Evolutionary conservation across 2,113 vertebrate genomes (phyloP).

Genomic region (Phycodurus eques): DNA sequence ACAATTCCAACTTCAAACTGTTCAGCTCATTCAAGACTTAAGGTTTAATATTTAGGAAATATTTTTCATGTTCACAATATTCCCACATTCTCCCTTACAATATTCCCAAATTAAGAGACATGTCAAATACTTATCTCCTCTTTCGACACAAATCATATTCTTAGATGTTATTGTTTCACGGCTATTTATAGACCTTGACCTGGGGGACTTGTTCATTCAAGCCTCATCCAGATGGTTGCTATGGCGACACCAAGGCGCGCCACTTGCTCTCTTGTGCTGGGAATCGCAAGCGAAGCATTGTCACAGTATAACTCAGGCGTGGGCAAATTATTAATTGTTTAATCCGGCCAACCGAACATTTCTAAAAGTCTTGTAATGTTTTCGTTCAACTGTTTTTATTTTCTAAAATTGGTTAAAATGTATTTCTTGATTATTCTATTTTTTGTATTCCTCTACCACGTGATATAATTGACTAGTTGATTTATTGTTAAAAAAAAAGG

Average conservation of each 20-base stretch:
- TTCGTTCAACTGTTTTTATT: neutral
- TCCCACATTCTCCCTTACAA: neutral
- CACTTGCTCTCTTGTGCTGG: constrained; percentile 8
- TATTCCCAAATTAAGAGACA: neutral
- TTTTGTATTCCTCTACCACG: neutral
- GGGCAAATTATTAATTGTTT: neutral
- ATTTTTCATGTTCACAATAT: no score
- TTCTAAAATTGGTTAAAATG: neutral
- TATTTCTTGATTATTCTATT: neutral
- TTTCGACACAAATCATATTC: neutral
- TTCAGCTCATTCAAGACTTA: no score
- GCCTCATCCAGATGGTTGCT: constrained; percentile 7
- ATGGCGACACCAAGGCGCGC: constrained; percentile 4
- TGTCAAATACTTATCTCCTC: neutral
- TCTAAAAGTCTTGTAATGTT: no score
- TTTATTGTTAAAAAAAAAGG: neutral
- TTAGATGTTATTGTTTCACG: neutral
- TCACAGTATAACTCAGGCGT: neutral
- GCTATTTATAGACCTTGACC: constrained; percentile 2
- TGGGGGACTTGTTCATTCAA: constrained; percentile 7
- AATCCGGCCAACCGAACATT: neutral
- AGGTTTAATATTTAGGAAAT: no score
- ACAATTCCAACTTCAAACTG: no score
- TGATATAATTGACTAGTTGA: neutral
- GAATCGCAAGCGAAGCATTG: neutral